Base-by-base conservation (phyloP, 2,113 vertebrate species). In the Corythoichthys intestinalis region DNA sequence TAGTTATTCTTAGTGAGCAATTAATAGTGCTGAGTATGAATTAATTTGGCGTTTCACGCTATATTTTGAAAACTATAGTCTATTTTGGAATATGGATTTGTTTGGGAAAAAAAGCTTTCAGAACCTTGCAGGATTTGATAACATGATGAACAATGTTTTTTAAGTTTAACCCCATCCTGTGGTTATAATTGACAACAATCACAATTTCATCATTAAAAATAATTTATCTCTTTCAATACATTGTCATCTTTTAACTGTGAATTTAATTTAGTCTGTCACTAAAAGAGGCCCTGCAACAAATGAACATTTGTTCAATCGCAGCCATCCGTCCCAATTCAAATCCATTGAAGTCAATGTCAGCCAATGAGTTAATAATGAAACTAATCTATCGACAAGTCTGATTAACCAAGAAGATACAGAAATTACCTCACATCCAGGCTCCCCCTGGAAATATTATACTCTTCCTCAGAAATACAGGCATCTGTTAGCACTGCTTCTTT, bases 401-500 rank as follows among this genome's bases (percentile, higher is more conserved):
- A 73, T 48, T 74, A 67, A 56, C 66, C 67, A 70, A 46, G 52
- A 81, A 67, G 70, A 83, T 77, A 57, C 37, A 82, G 66, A 65
- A 77, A 83, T 28, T 28, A 28, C 20, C 20, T 28, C 20, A 28
- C 20, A 28, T 28, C 20, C 20, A 71, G 67, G 65, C 70, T 74
- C 86, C 85, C 81, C 71, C 64, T 69, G 80, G 73, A 75, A 64
- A 70, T 61, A 34, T 49, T 58, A 52, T 60, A 74, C 66, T 48
- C 72, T 72, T 72, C 78, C 80, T 77, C 66, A 78, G 72, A 81
- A 79, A 82, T 53, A 59, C 67, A 74, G 83, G 84, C 87, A 90
- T 89, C 89, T 89, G 89, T 82, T 81, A 74, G 66, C 77, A 83
- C 87, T 86, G 86, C 81, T 89, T 86, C 67, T 78, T 86, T 81